Evolutionary conservation across 2,888 invertebrate species (phyloP), one percentile per base, ranked within the genome.

Genomic region (Leptinotarsa juncta): DNA sequence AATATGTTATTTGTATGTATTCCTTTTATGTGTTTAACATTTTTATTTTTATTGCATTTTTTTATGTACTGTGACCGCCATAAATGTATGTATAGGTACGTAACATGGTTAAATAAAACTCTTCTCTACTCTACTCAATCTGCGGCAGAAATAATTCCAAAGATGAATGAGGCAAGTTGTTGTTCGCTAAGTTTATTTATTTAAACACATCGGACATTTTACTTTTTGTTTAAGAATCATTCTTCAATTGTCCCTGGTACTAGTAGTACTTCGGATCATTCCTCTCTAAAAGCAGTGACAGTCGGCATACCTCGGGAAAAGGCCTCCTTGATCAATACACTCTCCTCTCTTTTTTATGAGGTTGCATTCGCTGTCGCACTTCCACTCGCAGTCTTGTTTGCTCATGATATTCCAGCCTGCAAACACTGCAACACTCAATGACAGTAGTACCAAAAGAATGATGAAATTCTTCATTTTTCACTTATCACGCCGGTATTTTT

Each of bases 261-360:
- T 42, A 10, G 42, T 42, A 42, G 42, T 42, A 42, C 42, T 42
- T 42, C 3, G 42, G 42, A 42, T 0, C 42, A 42, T 42, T 10
- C 10, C 42, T 42, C 3, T 72, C 32, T 62, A 23, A 65, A 70
- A 77, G 53, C 77, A 77, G n/a, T 75, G 77, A n/a, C 77, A 77
- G 3, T 77, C 77, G 0, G 77, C 62, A 62, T 70, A 77, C 60
- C 65, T 77, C 5, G 77, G 77, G 57, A 77, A 75, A 51, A 73
- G 49, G 42, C 77, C 77, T n/a, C 77, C 77, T 73, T 77, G 75
- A 42, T 73, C 73, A 48, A 75, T 55, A 55, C 77, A 77, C 60
- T 77, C 77, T 2, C 49, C 60, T 26, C 53, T 48, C 18, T 67
- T 67, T 12, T 75, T 71, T 14, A 67, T 23, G 0, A 32, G 62